Evolutionary conservation across 2,113 vertebrate genomes (phyloP), one percentile per base, ranked within the genome.

Genomic region (Balaenoptera acutorostrata): DNA sequence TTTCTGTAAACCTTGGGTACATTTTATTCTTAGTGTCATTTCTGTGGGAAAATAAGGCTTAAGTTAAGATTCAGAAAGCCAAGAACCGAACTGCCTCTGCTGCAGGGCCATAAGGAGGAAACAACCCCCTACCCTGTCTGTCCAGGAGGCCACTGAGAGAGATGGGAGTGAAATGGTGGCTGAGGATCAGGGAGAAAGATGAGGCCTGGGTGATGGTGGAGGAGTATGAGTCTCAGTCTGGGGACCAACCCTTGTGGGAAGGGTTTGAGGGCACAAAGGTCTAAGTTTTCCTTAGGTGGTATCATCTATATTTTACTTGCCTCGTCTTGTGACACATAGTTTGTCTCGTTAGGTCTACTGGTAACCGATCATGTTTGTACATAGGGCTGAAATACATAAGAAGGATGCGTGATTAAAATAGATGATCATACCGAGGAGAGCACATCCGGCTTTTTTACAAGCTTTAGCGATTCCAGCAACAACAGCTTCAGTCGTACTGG

Each of bases 381-480:
- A 18, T 4, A 39, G 74, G 39, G 57, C 71, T 25, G n/a, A 71
- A 49, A 71, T 2, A 10, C 15, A 44, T 2, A 23, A 81, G 12
- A 39, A 39, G 33, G 52, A 20, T 8, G 9, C 0, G 0, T 52
- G 13, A 18, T 61, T 9, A n/a, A 36, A 78, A 36, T 6, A 39
- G 46, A 33, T 13, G 9, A 36, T 1, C 98, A 96, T 99, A 99
- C 99, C 99, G 36, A 99, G 96, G 66, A 99, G 99, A 57, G 99
- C 99, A 80, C 99, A 99, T 88, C 99, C 99, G 10, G 99, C 99
- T 91, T 98, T 97, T 92, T 97, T 97, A 59, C 99, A 99, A 6
- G 99, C 99, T 74, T 98, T 98, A 0, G 99, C 99, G 11, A 99
- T 98, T 27, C 99, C 99, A 6, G 98, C 98, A 3, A 99, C 98